Conservation (phyloP, 2,797 vertebrate genomes). For the Lacerta viridis region DNA sequence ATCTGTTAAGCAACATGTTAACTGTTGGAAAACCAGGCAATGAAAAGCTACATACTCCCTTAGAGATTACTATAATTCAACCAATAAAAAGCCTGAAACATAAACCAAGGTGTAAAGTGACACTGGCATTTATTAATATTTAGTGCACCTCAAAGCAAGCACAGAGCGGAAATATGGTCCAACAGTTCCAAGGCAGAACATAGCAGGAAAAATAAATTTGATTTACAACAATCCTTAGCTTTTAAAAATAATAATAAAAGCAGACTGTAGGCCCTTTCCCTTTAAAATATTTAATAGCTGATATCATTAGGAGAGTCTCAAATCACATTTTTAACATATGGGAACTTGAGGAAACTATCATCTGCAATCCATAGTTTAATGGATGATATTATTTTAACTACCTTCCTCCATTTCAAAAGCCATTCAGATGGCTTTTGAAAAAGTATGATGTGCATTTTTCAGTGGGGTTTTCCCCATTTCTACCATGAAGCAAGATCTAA, state of each 20-base stretch:
- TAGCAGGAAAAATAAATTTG: conserved; percentile 40
- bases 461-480: conserved; percentile 24
- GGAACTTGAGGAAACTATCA: conserved; percentile 17
- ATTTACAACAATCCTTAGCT: neutral
- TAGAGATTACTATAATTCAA: conserved; percentile 24
- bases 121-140: neutral
- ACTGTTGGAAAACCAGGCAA: conserved; percentile 38
- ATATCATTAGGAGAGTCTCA: conserved; percentile 32
- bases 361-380: conserved; percentile 27
- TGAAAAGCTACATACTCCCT: neutral
- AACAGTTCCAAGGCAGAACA: neutral
- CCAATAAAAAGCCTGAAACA: conserved; percentile 33
- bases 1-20: conserved; percentile 36
- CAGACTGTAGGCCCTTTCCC: conserved; percentile 6
- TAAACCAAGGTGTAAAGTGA: conserved; percentile 33
- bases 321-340: conserved; percentile 32
- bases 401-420: conserved; percentile 9
- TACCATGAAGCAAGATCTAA: conserved; percentile 29
- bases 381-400: conserved; percentile 4
- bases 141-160: conserved; percentile 24
- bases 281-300: conserved; percentile 40
- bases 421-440: conserved; percentile 10
- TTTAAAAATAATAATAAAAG: conserved; percentile 26
- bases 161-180: rapidly evolving
- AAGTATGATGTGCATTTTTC: conserved; percentile 27